Evolutionary conservation across 2,797 vertebrate species (phyloP), one percentile per base, ranked within the genome.

Genomic region (Cyprinodon diabolis): DNA sequence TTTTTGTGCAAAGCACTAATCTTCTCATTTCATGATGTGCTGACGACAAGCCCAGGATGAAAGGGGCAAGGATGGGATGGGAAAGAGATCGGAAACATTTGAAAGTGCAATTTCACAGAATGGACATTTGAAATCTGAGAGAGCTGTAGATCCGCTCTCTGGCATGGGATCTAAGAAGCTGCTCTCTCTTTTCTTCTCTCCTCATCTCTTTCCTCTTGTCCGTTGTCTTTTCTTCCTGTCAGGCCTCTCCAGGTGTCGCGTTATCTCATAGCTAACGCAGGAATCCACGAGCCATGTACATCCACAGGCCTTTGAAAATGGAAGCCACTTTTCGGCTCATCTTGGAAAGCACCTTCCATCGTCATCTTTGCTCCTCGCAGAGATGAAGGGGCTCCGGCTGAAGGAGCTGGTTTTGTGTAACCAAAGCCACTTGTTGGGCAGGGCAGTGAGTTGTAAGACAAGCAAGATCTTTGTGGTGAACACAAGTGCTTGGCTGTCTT

Each of bases 401-500:
- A 86, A 91, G 80, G 83, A 58, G 90, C 88, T 74, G 75, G 90
- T 85, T 90, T 91, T 47, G 87, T 91, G 87, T 91, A 95, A 94
- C 93, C 86, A 65, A 90, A 95, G 91, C 82, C 82, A 86, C 90
- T 86, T 91, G 94, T 94, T 92, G 91, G 86, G 89, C 91, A 91
- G 84, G 82, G 80, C 77, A 89, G 90, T 86, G 81, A 79, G 86
- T 85, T 88, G 91, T 94, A 93, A 89, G 93, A 95, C 90, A 95
- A 94, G 94, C 93, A 90, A 94, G 92, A 94, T 92, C 90, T 95
- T 93, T 94, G 91, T 93, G 91, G 91, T 49, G 75, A 93, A 95
- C 93, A 93, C 93, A 95, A 93, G 90, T 91, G 90, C 76, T 91
- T 91, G 91, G 90, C 93, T 96, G 94, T 94, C 87, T 90, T 90